A percentile compares a stretch with the other conserved stretches of the same genome.
These are phyloP conservation scores for Cloeon dipterum DNA, from an alignment of 2,888 invertebrate genomes.

Conservation along the genomic window DNA sequence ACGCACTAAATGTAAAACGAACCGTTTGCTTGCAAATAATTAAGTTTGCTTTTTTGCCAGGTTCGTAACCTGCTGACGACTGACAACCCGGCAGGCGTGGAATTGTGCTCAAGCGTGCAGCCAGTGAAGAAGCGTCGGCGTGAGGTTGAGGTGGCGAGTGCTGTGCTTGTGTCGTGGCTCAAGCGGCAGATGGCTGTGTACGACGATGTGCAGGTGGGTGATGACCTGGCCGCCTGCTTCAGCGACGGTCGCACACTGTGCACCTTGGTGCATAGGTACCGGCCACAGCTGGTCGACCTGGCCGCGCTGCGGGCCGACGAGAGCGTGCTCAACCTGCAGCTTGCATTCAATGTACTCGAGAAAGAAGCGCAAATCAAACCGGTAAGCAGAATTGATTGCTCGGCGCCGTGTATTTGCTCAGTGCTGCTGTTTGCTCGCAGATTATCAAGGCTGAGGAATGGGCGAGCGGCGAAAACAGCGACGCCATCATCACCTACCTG, in stretches of 20 bases:
- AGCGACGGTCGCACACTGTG: constrained; percentile 40
- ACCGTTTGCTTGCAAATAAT: no score
- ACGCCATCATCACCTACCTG: constrained; percentile 62
- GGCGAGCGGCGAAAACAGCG: constrained; percentile 37
- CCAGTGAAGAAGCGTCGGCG: constrained; percentile 30
- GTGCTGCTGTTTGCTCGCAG: no score
- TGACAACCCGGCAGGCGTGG: constrained; percentile 37
- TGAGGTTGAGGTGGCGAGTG: constrained; percentile 15
- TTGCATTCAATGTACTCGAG: constrained; percentile 70
- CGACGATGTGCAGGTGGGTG: constrained; percentile 8
- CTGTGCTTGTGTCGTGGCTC: not conserved
- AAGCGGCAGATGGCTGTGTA: not conserved
- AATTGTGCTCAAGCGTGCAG: constrained; percentile 14
- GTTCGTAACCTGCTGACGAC: constrained; percentile 35
- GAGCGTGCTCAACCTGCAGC: constrained; percentile 43
- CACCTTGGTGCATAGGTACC: constrained; percentile 60
- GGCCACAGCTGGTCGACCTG: constrained; percentile 72
- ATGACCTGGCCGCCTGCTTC: constrained; percentile 46
- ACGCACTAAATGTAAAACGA: no score
- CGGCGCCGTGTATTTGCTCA: no score
- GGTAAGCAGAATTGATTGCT: constrained; percentile 19
- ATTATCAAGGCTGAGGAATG: constrained; percentile 59
- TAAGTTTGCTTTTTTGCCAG: no score
- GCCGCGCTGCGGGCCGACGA: constrained; percentile 37
- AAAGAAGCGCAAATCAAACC: constrained; percentile 52